Percentiles rank a stretch among this genome's conserved stretches.
Evolutionary conservation across 2,797 vertebrate species (phyloP).

Genomic region (Thripadectes ignobilis): DNA sequence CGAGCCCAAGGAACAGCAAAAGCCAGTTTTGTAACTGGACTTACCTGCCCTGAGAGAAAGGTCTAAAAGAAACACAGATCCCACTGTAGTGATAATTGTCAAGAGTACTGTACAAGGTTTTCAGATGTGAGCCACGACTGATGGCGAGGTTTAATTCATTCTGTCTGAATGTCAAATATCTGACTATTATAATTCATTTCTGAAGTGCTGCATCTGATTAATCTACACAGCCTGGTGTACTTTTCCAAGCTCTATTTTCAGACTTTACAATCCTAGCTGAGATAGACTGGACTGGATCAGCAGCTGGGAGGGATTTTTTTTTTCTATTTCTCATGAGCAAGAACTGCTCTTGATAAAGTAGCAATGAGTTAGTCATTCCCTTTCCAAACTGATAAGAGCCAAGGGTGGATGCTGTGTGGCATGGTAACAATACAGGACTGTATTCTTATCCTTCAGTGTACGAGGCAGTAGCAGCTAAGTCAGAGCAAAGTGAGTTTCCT

Average conservation of each 20-base stretch:
- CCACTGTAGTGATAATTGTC: neutral
- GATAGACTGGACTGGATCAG: neutral
- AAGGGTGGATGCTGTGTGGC: neutral
- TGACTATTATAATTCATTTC: neutral
- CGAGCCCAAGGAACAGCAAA: neutral
- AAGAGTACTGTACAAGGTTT: neutral
- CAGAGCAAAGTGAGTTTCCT: slow-evolving; percentile 5
- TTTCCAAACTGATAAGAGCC: neutral
- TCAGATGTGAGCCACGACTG: neutral
- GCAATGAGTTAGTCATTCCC: neutral
- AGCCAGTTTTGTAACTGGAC: neutral
- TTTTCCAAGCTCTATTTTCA: neutral
- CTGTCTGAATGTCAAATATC: neutral
- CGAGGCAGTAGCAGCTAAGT: slow-evolving; percentile 13
- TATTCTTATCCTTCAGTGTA: neutral
- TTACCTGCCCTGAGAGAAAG: neutral
- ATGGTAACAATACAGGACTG: neutral
- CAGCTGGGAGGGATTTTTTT: neutral
- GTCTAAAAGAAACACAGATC: neutral
- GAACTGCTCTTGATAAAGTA: neutral
- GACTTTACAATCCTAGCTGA: neutral
- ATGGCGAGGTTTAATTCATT: neutral
- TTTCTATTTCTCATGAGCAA: neutral
- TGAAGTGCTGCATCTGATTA: neutral
- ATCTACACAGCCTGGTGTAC: neutral